Evolutionary conservation across 1,140 invertebrate genomes (phyloP).

Genomic region (Linepithema humile): DNA sequence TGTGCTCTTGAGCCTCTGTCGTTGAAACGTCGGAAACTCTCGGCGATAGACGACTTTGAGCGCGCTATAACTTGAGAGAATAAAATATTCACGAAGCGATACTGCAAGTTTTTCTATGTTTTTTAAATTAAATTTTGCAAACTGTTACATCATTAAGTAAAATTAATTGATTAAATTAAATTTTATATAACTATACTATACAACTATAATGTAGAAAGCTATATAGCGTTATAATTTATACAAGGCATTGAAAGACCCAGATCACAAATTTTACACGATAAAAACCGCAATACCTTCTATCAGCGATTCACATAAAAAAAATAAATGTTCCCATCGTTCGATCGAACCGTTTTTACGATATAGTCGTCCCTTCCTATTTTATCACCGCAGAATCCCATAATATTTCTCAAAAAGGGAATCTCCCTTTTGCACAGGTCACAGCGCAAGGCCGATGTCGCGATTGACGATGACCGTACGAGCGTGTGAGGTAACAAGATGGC

Average conservation of each 20-base stretch:
- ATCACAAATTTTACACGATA: constrained; percentile 7
- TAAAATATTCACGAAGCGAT: neutral
- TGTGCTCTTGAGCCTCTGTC: neutral
- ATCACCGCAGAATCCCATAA: neutral
- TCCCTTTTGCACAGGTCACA: constrained; percentile 42
- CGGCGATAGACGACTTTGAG: neutral
- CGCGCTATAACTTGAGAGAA: neutral
- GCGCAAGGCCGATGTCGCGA: constrained; percentile 52
- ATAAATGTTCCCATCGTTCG: neutral
- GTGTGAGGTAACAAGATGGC: constrained; percentile 66
- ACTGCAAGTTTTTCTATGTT: neutral
- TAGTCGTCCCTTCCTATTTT: neutral
- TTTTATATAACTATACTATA: neutral
- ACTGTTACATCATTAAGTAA: neutral
- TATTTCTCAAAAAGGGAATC: neutral
- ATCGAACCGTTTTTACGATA: constrained; percentile 9
- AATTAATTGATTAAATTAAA: constrained; percentile 10
- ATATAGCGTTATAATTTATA: neutral
- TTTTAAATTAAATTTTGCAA: neutral
- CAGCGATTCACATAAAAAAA: constrained; percentile 18
- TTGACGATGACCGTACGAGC: constrained; percentile 54
- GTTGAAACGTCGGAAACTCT: constrained; percentile 1
- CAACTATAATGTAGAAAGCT: neutral
- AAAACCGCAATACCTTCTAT: neutral
- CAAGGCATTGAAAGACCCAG: neutral